A percentile compares a stretch with the other conserved stretches of the same genome.
These are phyloP conservation scores for Picathartes gymnocephalus DNA, from an alignment of 2,113 vertebrate genomes.

Conservation along the genomic window DNA sequence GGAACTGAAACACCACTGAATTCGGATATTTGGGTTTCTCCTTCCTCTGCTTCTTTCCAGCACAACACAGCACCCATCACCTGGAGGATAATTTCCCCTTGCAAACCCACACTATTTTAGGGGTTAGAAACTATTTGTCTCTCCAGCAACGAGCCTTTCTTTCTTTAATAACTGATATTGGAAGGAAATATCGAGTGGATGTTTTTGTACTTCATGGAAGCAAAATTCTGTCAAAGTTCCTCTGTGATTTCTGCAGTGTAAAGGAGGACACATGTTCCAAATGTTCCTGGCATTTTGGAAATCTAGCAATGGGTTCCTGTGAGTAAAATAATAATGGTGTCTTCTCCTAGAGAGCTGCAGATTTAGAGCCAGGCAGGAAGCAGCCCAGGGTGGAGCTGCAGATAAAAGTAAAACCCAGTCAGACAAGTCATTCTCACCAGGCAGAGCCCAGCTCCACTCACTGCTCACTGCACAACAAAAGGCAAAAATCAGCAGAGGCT, in stretches of 20 bases:
- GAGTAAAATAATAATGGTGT: neutral
- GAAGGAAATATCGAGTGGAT: neutral
- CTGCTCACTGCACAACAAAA: neutral
- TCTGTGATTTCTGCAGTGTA: neutral
- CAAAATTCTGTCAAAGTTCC: neutral
- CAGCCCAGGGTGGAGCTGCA: neutral
- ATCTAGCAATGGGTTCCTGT: neutral
- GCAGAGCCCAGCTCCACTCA: neutral
- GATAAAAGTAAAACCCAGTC: neutral
- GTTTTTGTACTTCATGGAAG: neutral
- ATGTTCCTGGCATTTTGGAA: neutral
- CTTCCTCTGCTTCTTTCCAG: neutral
- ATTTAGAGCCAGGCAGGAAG: neutral
- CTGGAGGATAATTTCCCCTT: neutral
- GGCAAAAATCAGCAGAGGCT: neutral
- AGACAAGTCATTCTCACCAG: neutral
- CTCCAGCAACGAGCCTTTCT: accelerated
- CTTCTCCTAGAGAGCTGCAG: neutral
- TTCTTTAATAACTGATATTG: neutral
- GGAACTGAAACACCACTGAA: neutral
- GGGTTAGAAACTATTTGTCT: neutral
- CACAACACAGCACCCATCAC: accelerated
- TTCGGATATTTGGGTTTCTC: neutral
- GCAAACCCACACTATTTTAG: neutral
- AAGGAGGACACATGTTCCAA: neutral